Percentiles rank a stretch among this genome's conserved stretches.
phyloP scores from a whole-genome alignment of 2,113 vertebrate genomes.

The Grallaria varia region DNA sequence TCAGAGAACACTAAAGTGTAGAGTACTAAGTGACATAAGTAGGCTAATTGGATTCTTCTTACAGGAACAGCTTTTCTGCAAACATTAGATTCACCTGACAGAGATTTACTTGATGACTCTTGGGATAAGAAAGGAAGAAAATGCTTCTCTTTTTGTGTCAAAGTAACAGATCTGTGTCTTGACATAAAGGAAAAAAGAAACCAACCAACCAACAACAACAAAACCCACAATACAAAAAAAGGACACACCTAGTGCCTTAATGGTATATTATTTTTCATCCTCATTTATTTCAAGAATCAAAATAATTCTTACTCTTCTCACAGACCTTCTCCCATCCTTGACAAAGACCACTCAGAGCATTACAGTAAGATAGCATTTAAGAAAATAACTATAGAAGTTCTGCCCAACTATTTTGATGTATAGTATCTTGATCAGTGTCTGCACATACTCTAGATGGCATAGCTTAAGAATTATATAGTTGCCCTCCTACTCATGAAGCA shows the following conservation, averaged over 20 bases:
- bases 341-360: background rate
- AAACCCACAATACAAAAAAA: background rate
- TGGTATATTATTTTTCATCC: background rate
- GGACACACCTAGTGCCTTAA: background rate
- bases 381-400: background rate
- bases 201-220: background rate
- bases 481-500: background rate
- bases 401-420: background rate
- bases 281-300: background rate
- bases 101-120: conserved; percentile 7
- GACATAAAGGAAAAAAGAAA: background rate
- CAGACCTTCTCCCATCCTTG: background rate
- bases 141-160: background rate
- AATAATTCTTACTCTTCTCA: background rate
- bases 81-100: conserved; percentile 36
- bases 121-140: conserved; percentile 8
- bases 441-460: background rate
- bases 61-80: conserved; percentile 14
- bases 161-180: background rate
- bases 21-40: conserved; percentile 46
- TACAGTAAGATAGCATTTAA: background rate
- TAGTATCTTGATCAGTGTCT: background rate
- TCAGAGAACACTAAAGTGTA: background rate
- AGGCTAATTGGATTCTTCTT: conserved; percentile 52
- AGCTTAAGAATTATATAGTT: background rate